Percentiles rank a stretch among this genome's conserved stretches.
Evolutionary conservation across 2,113 vertebrate species (phyloP).

Genomic region (Leptobrachium leishanense): DNA sequence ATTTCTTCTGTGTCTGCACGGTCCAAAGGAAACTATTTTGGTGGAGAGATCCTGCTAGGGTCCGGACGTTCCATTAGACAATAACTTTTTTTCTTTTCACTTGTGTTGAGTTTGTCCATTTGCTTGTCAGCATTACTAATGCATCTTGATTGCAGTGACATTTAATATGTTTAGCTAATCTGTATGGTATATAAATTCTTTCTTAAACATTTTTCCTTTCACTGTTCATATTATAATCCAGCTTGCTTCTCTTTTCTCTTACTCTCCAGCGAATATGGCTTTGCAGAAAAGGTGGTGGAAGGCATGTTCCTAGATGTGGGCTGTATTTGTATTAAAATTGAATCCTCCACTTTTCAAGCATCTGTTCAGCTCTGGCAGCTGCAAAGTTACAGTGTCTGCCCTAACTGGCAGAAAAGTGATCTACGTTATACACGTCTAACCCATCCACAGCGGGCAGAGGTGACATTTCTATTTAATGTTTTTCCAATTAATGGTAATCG

Average conservation of each 20-base stretch:
- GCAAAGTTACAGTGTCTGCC: slow-evolving; percentile 94
- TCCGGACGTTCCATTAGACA: too few relatives aligned
- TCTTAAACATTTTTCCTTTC: too few relatives aligned
- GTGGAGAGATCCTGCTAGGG: too few relatives aligned
- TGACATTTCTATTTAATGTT: slow-evolving; percentile 50
- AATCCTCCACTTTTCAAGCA: slow-evolving; percentile 90
- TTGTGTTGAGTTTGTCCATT: too few relatives aligned
- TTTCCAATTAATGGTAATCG: neutral
- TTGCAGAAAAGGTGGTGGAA: slow-evolving; percentile 98
- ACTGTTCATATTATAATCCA: too few relatives aligned
- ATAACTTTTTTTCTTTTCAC: too few relatives aligned
- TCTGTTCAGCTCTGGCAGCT: slow-evolving; percentile 98
- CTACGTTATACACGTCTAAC: slow-evolving; percentile 90
- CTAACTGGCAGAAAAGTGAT: slow-evolving; percentile 91
- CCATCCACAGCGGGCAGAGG: slow-evolving; percentile 91
- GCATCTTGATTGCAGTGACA: too few relatives aligned
- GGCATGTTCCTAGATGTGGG: slow-evolving; percentile 97
- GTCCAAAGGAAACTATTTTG: too few relatives aligned
- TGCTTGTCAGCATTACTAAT: too few relatives aligned
- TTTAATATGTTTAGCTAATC: too few relatives aligned
- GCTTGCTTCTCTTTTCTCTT: neutral
- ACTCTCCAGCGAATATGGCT: slow-evolving; percentile 88
- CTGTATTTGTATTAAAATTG: slow-evolving; percentile 95
- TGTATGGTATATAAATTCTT: too few relatives aligned
- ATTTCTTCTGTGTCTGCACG: too few relatives aligned